Base-by-base conservation (phyloP, 2,888 invertebrate genomes). In the Rotaria macrura region DNA sequence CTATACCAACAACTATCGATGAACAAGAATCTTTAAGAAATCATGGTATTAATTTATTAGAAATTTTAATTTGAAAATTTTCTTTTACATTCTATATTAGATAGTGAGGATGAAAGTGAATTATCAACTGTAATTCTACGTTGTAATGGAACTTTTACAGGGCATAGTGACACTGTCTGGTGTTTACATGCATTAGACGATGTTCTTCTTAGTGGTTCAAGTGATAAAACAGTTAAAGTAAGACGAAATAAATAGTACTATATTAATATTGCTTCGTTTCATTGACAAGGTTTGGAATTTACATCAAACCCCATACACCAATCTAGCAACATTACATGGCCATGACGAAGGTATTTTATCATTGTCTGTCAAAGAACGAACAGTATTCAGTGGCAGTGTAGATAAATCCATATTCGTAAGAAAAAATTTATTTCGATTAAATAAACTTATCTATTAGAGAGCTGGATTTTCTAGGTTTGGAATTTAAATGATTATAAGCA, bases 171-270 rank as follows among this genome's bases (percentile, higher is more conserved):
- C 43, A 43, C 79, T 9, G 43, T 79, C 6, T 79, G 79, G 79
- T 43, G 79, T 79, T 43, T 79, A 40, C 43, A 43, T 79, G 79
- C 79, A 79, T 79, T 40, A n/a, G 43, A 79, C n/a, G 43, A 79
- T n/a, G n/a, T 43, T 38, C 79, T 79, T 43, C 40, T 79, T 6
- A 79, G 79, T 79, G 79, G 79, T 43, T 79, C 79, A 3, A 43
- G 43, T 43, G 79, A 79, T 79, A 79, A 79, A 79, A 79, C 79
- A 43, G 43, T 79, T 12, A 79, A 79, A 79, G 79, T 79, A 79
- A 23, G 43, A 79, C 3, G 0, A 40, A 25, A 1, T 14, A 14
- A 40, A 43, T n/a, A n/a, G n/a, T n/a, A n/a, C n/a, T n/a, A n/a
- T n/a, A n/a, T n/a, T n/a, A n/a, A n/a, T n/a, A n/a, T n/a, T n/a